Base-by-base conservation (phyloP, 2,113 vertebrate genomes). In the Butorides virescens region DNA sequence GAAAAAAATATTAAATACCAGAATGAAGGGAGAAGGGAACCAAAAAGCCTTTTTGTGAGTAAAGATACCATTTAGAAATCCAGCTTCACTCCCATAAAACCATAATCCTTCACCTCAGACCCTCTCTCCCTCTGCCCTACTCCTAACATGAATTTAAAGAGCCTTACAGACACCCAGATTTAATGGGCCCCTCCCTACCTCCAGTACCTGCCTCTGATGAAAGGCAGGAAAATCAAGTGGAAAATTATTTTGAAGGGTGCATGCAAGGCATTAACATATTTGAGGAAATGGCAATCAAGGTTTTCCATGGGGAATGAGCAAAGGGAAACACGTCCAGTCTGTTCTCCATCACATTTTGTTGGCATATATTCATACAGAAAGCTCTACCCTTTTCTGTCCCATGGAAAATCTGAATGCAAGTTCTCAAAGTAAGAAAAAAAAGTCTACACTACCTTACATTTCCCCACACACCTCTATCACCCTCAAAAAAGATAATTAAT, bases 141-240 rank as follows among this genome's bases (percentile, higher is more conserved):
- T 78, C 52, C 29, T 87, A 81, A 56, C 10, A 47, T 3, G 27
- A 89, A 76, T 83, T 85, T 68, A 70, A 66, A 92, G 75, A 81
- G 61, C 82, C 34, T 67, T 76, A 70, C 15, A 90, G 96, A 77
- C 47, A 84, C 49, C 13, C 44, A 86, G 56, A 67, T 84, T 87
- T 95, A 93, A 89, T 91, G 65, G 68, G 62, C 80, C 88, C 58
- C 94, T 95, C 94, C 91, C 95, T 92, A 87, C 73, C 84, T 82
- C 70, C 66, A 87, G 77, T 93, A 96, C 91, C 83, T 93, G 70
- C 23, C 86, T 75, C 62, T 89, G 89, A 95, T 92, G 89, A 97
- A 96, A 97, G 89, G 86, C 96, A 96, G 92, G 94, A 94, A 95
- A 95, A 87, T 92, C 86, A 93, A 90, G 88, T 75, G 91, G 95